Evolutionary conservation across 2,113 vertebrate genomes (phyloP).

Genomic region (Ptilorrhoa leucosticta): DNA sequence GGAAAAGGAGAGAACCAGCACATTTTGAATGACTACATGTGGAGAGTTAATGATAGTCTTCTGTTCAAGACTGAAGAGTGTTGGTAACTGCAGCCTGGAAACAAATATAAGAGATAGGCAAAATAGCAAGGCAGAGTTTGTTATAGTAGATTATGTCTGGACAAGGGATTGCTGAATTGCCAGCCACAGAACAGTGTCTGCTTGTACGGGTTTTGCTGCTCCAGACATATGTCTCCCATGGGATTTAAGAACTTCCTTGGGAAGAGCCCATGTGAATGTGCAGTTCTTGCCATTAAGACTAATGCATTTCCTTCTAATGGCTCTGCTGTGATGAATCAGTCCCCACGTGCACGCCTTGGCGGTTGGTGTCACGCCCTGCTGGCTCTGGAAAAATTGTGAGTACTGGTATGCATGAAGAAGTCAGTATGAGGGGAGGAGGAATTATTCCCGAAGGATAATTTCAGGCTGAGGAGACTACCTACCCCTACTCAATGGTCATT

Average conservation of each 20-base stretch:
- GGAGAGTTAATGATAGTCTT: neutral
- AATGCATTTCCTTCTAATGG: constrained; percentile 55
- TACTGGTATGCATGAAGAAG: neutral
- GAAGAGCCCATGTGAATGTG: neutral
- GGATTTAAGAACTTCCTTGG: constrained; percentile 32
- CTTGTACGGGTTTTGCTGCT: neutral
- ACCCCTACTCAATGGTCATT: neutral
- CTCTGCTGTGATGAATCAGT: constrained; percentile 24
- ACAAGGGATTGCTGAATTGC: neutral
- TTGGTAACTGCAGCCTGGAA: neutral
- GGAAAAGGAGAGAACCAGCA: neutral
- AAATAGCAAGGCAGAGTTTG: neutral
- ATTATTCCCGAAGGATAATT: neutral
- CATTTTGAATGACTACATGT: neutral
- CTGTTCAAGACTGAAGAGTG: neutral
- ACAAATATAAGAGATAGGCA: neutral
- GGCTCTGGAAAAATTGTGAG: neutral
- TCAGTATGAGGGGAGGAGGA: neutral
- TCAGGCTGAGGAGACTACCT: neutral
- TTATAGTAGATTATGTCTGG: neutral
- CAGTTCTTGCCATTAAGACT: constrained; percentile 39
- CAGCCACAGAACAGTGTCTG: neutral
- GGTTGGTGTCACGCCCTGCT: neutral
- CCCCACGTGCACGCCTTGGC: neutral
- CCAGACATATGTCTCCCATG: neutral